Percentiles rank a stretch among this genome's conserved stretches.
Evolutionary conservation across 2,888 invertebrate genomes (phyloP).

Genomic region (Cordilura impudica): DNA sequence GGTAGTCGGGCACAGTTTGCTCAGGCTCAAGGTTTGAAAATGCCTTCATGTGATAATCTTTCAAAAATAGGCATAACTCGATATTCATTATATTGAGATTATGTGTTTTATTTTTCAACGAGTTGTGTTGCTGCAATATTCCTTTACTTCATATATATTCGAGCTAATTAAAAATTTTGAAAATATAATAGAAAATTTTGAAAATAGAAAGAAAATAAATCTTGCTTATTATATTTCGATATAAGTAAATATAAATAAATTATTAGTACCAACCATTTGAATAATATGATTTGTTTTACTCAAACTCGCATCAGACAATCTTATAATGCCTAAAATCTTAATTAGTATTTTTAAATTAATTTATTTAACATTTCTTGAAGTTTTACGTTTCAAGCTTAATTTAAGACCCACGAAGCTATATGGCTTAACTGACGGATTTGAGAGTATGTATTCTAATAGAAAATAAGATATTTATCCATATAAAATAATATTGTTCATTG

Average conservation of each 20-base stretch:
- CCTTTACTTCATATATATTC: background rate
- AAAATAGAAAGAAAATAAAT: background rate
- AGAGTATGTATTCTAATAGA: too few species aligned
- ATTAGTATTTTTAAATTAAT: too few species aligned
- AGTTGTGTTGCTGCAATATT: slow-evolving; percentile 4
- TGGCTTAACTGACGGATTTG: too few species aligned
- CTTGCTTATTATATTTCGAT: slow-evolving; percentile 22
- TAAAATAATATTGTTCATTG: too few species aligned
- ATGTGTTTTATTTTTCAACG: background rate
- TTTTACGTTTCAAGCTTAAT: too few species aligned
- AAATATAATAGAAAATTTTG: background rate
- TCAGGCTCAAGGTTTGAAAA: slow-evolving; percentile 89
- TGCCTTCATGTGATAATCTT: slow-evolving; percentile 89
- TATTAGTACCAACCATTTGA: background rate
- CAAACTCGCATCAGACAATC: too few species aligned
- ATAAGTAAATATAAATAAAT: slow-evolving; percentile 10
- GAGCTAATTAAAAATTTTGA: background rate
- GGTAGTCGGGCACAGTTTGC: slow-evolving; percentile 90
- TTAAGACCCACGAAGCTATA: too few species aligned
- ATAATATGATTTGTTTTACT: too few species aligned
- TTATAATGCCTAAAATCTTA: too few species aligned
- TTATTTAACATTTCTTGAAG: too few species aligned
- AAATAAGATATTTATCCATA: too few species aligned
- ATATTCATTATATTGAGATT: slow-evolving; percentile 68
- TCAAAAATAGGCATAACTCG: slow-evolving; percentile 78